phyloP scores from a whole-genome alignment of 2,113 vertebrate species.

The Cebidichthys violaceus region DNA sequence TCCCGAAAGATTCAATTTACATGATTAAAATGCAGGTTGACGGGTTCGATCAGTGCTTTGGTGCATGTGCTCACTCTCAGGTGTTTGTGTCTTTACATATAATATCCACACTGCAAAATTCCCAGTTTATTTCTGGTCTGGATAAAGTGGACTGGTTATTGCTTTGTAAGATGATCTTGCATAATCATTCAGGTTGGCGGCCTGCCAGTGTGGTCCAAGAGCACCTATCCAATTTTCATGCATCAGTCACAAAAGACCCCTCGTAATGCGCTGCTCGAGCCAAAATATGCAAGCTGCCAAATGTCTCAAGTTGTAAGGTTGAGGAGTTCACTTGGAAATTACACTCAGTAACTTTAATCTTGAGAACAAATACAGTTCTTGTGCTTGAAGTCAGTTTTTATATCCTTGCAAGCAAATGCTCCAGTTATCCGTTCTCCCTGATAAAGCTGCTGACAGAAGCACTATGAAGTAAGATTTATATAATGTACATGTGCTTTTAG shows the following conservation, averaged over 20 bases:
- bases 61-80: conserved; percentile 5
- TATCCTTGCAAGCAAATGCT: conserved; percentile 28
- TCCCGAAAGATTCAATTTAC: conserved; percentile 8
- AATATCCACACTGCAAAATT: conserved; percentile 9
- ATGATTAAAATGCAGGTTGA: conserved; percentile 17
- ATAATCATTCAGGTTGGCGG: conserved; percentile 73
- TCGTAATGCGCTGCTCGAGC: conserved; percentile 66
- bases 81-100: conserved; percentile 14
- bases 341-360: conserved; percentile 49
- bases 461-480: conserved; percentile 53
- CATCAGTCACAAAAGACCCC: conserved; percentile 72
- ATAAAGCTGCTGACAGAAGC: conserved; percentile 66
- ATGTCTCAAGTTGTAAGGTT: conserved; percentile 75
- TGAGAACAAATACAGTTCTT: conserved; percentile 60
- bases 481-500: conserved; percentile 45
- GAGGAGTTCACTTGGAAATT: conserved; percentile 67
- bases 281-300: conserved; percentile 74
- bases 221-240: conserved; percentile 78
- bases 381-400: conserved; percentile 47
- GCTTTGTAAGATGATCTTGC: conserved; percentile 79
- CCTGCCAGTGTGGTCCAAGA: conserved; percentile 64
- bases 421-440: conserved; percentile 56
- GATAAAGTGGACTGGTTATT: conserved; percentile 62
- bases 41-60: neutral
- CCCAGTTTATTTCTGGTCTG: conserved; percentile 43